These are phyloP conservation scores for Tachina fera DNA, from an alignment of 2,888 invertebrate species.

Conservation along the genomic window DNA sequence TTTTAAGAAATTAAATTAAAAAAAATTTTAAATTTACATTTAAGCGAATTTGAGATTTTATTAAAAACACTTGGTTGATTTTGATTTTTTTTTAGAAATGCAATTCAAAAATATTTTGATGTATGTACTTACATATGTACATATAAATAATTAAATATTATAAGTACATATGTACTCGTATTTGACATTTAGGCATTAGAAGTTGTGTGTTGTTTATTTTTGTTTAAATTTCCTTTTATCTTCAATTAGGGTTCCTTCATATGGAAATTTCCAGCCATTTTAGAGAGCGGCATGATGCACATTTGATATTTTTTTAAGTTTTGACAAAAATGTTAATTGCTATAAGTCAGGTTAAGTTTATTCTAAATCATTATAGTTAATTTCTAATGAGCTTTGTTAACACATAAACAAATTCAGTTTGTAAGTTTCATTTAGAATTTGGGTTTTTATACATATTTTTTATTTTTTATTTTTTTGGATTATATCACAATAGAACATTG, in stretches of 20 bases:
- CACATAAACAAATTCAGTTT: not conserved
- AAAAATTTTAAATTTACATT: too few species aligned
- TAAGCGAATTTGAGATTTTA: not conserved
- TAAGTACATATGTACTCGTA: too few species aligned
- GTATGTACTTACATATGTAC: too few species aligned
- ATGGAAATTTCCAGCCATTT: not conserved
- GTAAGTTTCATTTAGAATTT: not conserved
- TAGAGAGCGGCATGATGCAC: too few species aligned
- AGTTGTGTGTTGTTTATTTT: too few species aligned
- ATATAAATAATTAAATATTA: too few species aligned
- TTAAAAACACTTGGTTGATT: not conserved
- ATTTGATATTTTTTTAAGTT: too few species aligned
- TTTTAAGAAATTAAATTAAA: too few species aligned
- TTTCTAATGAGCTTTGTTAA: conserved; percentile 39
- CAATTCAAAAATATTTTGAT: too few species aligned
- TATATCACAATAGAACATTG: conserved; percentile 39
- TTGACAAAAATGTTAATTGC: too few species aligned
- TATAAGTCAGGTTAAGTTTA: not conserved
- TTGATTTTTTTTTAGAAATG: not conserved
- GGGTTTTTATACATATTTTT: not conserved
- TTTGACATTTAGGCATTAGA: too few species aligned
- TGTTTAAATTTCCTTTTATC: too few species aligned
- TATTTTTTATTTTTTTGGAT: conserved; percentile 18
- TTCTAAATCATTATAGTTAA: conserved; percentile 7
- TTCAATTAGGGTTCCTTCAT: not conserved